Base-by-base conservation (phyloP, 2,797 vertebrate species). In the Coregonus sp. region DNA sequence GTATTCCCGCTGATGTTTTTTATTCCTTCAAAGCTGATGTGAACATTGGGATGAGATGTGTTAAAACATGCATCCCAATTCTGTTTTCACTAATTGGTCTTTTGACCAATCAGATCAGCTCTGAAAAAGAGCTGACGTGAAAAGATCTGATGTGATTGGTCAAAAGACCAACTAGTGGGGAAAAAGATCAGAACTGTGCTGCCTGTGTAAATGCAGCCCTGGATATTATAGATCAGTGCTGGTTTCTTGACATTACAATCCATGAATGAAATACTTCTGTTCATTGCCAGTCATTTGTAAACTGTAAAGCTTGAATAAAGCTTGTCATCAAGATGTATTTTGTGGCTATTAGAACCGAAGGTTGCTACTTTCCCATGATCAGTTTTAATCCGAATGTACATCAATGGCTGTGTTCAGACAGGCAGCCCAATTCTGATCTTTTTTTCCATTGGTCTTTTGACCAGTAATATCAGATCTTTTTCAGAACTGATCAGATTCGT, bases 1-100 rank as follows among this genome's bases (percentile, higher is more conserved):
- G 92, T 96, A 96, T 92, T 47, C 71, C 51, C 71, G 56, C 29
- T 16, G 71, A 33, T 88, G 90, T 88, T 7, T 14, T 75, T 66
- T 16, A 31, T 51, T 75, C 29, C 25, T 33, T 59, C 9, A n/a
- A 70, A 9, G 68, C 5, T 67, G 12, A 16, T 31, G 29, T 67
- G 65, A 67, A 33, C 12, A 0, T 67, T 14, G 15, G 15, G 2
- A 16, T 68, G 66, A 68, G 5, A 61, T 61, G 25, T 15, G 7
- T 63, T 25, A 29, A 9, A 11, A 29, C 59, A 9, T 1, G 4
- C n/a, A 4, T 63, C 56, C 2, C 4, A 63, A 63, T 20, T 20
- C n/a, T 9, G 14, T 20, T 6, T 59, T 59, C 7, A 18, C 18
- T 61, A 25, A 63, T 63, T 25, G 59, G 3, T 11, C 31, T 33